Base-by-base conservation (phyloP, 2,888 invertebrate genomes). In the Piscicola geometra region DNA sequence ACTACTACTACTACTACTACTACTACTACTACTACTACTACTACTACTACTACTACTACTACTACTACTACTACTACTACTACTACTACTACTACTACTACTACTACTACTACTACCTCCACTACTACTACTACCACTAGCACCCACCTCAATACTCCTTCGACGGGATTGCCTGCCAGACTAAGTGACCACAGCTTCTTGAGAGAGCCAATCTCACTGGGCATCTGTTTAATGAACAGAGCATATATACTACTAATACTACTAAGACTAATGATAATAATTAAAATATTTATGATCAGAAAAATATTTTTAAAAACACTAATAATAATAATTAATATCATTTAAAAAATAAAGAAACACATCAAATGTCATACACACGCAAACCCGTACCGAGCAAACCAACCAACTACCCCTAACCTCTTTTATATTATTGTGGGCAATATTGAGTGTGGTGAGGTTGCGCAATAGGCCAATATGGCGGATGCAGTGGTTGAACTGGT, bases 141-240 rank as follows among this genome's bases (percentile, higher is more conserved):
- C n/a, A n/a, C n/a, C 64, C 83, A 83, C 71, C 82, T 82, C 32
- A 86, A 81, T 30, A 81, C 81, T 18, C 83, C 83, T 76, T 83
- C 82, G 28, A 84, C 80, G 28, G 83, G 83, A 83, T 98, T 98
- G 1, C 94, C 94, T 66, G 91, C 89, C 1, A 96, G 92, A 85
- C 93, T 94, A 56, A 99, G 87, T 86, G 95, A 97, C 97, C 98
- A 98, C 56, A 99, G 88, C n/a, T 94, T 90, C 0, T 92, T 91
- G 1, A 98, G 88, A 9, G 96, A 87, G 0, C 99, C 98, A 90
- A 99, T 91, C 85, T 96, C 93, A 0, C 97, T 92, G 0, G 98
- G 98, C 75, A 99, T 88, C 82, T 94, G 92, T n/a, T n/a, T n/a
- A n/a, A n/a, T n/a, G n/a, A n/a, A n/a, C n/a, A n/a, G n/a, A n/a